A percentile compares a stretch with the other conserved stretches of the same genome.
Evolutionary conservation across 2,888 invertebrate genomes (phyloP).

Genomic region (Chrysotoxum bicinctum): DNA sequence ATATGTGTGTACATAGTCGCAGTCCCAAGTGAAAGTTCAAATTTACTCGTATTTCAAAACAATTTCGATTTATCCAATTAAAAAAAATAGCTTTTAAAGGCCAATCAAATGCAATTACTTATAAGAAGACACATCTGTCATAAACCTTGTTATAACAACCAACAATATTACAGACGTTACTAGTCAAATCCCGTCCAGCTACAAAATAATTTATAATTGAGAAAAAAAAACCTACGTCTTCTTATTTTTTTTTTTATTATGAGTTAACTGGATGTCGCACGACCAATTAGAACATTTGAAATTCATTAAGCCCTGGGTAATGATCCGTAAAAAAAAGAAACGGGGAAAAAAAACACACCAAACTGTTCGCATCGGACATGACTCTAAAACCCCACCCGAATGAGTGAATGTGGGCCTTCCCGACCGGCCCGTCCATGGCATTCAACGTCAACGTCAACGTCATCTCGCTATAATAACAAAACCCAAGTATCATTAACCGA

Average conservation of each 20-base stretch:
- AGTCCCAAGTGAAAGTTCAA: too few relatives aligned
- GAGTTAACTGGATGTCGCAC: slow-evolving; percentile 28
- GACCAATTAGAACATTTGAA: slow-evolving; percentile 65
- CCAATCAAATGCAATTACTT: too few relatives aligned
- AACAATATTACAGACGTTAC: neutral
- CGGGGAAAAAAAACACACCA: neutral
- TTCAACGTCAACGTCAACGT: neutral
- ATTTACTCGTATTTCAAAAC: too few relatives aligned
- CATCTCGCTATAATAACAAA: slow-evolving; percentile 49
- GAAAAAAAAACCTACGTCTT: neutral
- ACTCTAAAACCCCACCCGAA: slow-evolving; percentile 22
- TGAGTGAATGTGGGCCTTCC: neutral
- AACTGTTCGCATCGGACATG: neutral
- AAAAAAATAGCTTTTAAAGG: too few relatives aligned
- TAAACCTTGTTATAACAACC: neutral
- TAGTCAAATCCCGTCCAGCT: neutral
- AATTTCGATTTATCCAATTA: too few relatives aligned
- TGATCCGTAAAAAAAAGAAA: slow-evolving; percentile 45
- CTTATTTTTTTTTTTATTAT: neutral
- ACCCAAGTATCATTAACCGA: slow-evolving; percentile 63
- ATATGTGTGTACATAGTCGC: too few relatives aligned
- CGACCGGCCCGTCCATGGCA: neutral
- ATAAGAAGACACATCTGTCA: neutral
- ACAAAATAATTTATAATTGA: too few relatives aligned
- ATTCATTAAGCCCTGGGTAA: slow-evolving; percentile 62